Percentiles rank a stretch among this genome's conserved stretches.
Conservation (phyloP, 2,888 invertebrate genomes). For the Philaethria dido region DNA sequence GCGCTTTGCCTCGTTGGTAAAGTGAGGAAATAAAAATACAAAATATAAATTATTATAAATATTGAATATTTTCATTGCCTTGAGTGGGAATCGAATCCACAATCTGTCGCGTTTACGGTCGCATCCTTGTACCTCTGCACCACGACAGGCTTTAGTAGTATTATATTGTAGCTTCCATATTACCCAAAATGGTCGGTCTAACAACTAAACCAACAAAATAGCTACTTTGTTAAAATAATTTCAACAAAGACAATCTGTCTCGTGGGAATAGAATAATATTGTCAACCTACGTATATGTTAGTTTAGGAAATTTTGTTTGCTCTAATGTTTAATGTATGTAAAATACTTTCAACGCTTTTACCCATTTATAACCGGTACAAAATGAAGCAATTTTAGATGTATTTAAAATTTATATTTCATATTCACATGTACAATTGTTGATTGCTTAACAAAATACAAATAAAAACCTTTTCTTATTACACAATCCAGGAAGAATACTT, state of each 20-base stretch:
- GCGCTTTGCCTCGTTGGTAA: too few species aligned
- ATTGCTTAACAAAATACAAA: too few species aligned
- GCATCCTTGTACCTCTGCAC: too few species aligned
- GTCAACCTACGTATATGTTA: constrained; percentile 13
- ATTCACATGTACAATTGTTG: background rate
- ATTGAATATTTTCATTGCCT: too few species aligned
- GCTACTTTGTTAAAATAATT: background rate
- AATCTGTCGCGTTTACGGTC: too few species aligned
- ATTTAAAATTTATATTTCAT: background rate
- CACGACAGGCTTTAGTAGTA: too few species aligned
- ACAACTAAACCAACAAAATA: background rate
- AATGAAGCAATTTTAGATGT: background rate
- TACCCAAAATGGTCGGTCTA: background rate
- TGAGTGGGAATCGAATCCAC: too few species aligned
- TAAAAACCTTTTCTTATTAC: too few species aligned
- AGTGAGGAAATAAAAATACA: too few species aligned
- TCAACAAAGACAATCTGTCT: background rate
- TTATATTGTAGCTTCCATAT: background rate
- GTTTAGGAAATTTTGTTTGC: constrained; percentile 14
- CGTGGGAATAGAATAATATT: constrained; percentile 9
- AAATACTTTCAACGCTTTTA: background rate
- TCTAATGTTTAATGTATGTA: constrained; percentile 11
- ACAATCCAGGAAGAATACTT: too few species aligned
- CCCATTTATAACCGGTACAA: background rate
- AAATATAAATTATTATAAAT: too few species aligned